Base-by-base conservation (phyloP, 2,888 invertebrate genomes). In the Hyalella azteca region DNA sequence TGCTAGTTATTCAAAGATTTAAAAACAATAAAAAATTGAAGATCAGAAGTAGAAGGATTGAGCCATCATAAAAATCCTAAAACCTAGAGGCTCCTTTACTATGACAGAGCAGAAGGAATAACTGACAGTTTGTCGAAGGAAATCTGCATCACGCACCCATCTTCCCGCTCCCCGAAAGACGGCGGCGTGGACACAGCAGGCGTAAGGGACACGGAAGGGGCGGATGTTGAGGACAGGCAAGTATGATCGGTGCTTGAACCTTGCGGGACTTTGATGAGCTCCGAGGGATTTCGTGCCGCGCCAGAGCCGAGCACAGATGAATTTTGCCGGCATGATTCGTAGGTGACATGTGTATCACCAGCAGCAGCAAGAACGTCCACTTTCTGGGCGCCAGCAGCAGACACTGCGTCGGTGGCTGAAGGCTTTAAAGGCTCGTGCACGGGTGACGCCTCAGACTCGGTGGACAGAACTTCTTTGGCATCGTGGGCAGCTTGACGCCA, bases 371-470 rank as follows among this genome's bases (percentile, higher is more conserved):
- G n/a, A n/a, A n/a, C n/a, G n/a, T n/a, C n/a, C n/a, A n/a, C n/a
- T n/a, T n/a, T n/a, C n/a, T n/a, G n/a, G n/a, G n/a, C n/a, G n/a
- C n/a, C n/a, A n/a, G n/a, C n/a, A n/a, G n/a, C n/a, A n/a, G n/a
- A n/a, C 13, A 11, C 41, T 45, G 66, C 50, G 9, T 60, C 77
- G 76, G 11, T 48, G 40, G 50, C 87, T 87, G 75, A 87, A 88
- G 73, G 87, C 88, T 85, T 88, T 88, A 85, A 88, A 88, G 15
- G 89, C 89, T 3, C 88, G 88, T 83, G 86, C 85, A 81, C 86
- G 1, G 84, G 84, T 22, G 84, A 84, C 0, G 82, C 82, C 60
- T 84, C 84, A 3, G 82, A 82, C 66, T 84, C 84, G 1, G 84
- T 84, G 9, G 84, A 84, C n/a, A 77, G 78, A 9, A 79, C 79